Evolutionary conservation across 2,797 vertebrate genomes (phyloP), one percentile per base, ranked within the genome.

Genomic region (Mormyrops attenuatus): DNA sequence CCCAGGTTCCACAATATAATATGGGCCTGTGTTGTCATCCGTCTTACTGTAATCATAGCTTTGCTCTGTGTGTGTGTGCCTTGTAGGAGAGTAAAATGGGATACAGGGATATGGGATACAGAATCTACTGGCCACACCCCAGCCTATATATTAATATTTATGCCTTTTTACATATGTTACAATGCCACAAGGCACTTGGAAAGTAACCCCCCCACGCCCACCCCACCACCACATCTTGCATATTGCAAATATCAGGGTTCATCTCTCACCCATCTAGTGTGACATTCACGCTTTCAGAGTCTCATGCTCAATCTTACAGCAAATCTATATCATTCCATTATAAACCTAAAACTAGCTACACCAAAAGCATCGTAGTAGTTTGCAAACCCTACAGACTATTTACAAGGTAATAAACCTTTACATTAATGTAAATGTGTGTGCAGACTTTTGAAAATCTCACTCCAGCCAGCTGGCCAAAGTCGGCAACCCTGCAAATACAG

Each of bases 111-210:
- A 60, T 60, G 20, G 57, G 2, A 22, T 93, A 95, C 93, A 95
- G 92, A 63, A 94, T 92, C 94, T 90, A 93, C 90, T 93, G 90
- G 90, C 91, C 85, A 92, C 90, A 92, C 92, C 93, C 90, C 91
- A 93, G 90, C 90, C 91, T 92, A 96, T 96, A 96, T 96, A 97
- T 97, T 96, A 96, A 93, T 92, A 95, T 96, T 95, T 95, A 91
- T 95, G 89, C 55, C 90, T 97, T 96, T 96, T 94, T 96, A 96
- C 96, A 97, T 95, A 96, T 95, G 91, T 93, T 96, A 96, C 96
- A 96, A 84, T 34, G 15, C 49, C 38, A 55, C 85, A n/a, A 89
- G 86, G 57, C 50, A 60, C 87, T 7, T 49, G 47, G 8, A 49
- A 49, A 9, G 8, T 8, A 49, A 0, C 47, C 8, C 44, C 41